These are phyloP conservation scores for Gymnodraco acuticeps DNA, from an alignment of 2,797 vertebrate genomes.

Conservation along the genomic window DNA sequence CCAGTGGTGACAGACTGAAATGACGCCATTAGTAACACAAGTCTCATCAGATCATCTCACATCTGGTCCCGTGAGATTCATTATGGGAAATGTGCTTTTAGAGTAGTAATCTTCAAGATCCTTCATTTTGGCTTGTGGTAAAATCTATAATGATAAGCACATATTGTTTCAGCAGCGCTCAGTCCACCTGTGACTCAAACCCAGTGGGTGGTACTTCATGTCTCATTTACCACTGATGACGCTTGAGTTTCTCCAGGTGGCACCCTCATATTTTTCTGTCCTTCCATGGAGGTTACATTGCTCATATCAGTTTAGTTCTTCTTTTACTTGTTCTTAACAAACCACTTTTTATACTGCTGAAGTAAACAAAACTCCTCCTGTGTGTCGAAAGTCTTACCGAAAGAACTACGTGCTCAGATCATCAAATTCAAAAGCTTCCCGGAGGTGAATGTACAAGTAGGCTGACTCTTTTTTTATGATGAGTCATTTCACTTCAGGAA, in stretches of 20 bases:
- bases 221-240: conserved; percentile 23
- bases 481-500: conserved; percentile 30
- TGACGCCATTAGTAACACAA: background rate
- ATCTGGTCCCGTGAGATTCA: background rate
- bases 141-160: background rate
- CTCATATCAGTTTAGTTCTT: conserved; percentile 23
- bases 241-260: conserved; percentile 43
- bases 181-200: conserved; percentile 37
- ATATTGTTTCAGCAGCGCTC: background rate
- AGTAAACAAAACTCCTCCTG: background rate
- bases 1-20: conserved; percentile 8
- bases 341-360: background rate
- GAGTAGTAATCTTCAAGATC: background rate
- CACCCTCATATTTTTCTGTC: conserved; percentile 27
- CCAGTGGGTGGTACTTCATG: conserved; percentile 20
- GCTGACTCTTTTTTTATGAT: conserved; percentile 13
- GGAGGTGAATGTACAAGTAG: background rate
- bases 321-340: background rate
- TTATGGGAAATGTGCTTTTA: background rate
- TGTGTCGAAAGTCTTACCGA: background rate
- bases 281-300: conserved; percentile 8
- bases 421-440: conserved; percentile 8
- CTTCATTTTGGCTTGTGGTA: conserved; percentile 2
- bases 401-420: background rate
- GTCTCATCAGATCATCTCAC: background rate